Evolutionary conservation across 1,140 invertebrate species (phyloP), one percentile per base, ranked within the genome.

Genomic region (Vanessa tameamea): DNA sequence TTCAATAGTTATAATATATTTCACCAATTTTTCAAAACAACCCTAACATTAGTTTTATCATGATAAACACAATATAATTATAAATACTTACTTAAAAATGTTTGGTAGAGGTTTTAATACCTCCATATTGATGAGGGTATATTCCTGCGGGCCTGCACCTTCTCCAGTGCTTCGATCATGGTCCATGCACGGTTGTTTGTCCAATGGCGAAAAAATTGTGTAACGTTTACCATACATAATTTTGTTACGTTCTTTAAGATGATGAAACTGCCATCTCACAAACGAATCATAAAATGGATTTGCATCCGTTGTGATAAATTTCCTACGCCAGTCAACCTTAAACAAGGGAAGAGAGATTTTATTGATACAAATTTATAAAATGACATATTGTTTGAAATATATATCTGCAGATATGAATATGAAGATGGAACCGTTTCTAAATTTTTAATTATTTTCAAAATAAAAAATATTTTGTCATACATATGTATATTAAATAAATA

Each of bases 131-230:
- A 99, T 96, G 1, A 99, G 93, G 7, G 98, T 99, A 86, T 99
- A 99, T 89, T 99, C 99, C 92, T 99, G 98, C 11, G 98, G 98
- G 0, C 97, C 99, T 59, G 99, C 98, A 69, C 98, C 99, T 94
- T 99, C 99, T 13, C 99, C 99, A 64, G 95, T 95, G 37, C 97
- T 96, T 80, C 99, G 94, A 92, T 99, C 99, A 90, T 99, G 99
- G 93, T 99, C 99, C 99, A 99, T 99, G 89, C 99, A 99, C 3
- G 99, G 99, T 89, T 99, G 99, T 47, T 96, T 96, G 93, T 99
- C 99, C 83, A 97, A 95, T 2, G 99, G 98, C 1, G 99, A 99
- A 93, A 96, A 99, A 78, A 99, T 98, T 13, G 98, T 99, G 85
- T 99, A 98, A 67, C 99, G 94, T 93, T 99, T 99, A 37, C 99